phyloP scores from a whole-genome alignment of 2,113 vertebrate genomes.

The Psilopogon haemacephalus region DNA sequence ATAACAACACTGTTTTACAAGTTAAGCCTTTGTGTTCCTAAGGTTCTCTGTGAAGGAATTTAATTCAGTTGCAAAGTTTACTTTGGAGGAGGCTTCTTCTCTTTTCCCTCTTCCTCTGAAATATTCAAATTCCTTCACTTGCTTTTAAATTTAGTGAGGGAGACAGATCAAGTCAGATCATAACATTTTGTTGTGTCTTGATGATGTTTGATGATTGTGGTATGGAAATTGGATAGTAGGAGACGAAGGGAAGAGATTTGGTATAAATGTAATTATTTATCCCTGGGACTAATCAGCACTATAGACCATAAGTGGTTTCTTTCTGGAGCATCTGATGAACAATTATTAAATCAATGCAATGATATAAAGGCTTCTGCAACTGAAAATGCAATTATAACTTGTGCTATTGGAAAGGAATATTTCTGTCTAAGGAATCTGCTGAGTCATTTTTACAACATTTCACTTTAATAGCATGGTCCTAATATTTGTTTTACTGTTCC shows the following conservation, averaged over 20 bases:
- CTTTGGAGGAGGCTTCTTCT: not conserved
- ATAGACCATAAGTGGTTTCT: not conserved
- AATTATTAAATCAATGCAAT: not conserved
- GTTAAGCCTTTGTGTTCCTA: not conserved
- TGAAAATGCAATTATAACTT: not conserved
- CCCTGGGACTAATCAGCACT: not conserved
- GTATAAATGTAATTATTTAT: not conserved
- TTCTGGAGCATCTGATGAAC: not conserved
- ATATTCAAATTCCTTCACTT: not conserved
- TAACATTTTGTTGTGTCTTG: not conserved
- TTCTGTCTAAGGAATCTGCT: not conserved
- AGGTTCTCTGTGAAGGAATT: not conserved
- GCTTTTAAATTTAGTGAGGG: not conserved
- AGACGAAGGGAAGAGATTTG: not conserved
- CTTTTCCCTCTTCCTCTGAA: not conserved
- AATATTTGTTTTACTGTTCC: not conserved
- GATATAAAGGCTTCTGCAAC: not conserved
- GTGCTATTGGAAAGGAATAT: not conserved
- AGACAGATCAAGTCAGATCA: not conserved
- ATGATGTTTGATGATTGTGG: not conserved
- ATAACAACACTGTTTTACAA: not conserved
- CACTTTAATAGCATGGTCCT: accelerated
- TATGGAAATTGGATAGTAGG: not conserved
- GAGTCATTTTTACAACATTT: not conserved
- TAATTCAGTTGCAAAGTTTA: not conserved